phyloP scores from a whole-genome alignment of 2,797 vertebrate genomes.

The Vultur gryphus region DNA sequence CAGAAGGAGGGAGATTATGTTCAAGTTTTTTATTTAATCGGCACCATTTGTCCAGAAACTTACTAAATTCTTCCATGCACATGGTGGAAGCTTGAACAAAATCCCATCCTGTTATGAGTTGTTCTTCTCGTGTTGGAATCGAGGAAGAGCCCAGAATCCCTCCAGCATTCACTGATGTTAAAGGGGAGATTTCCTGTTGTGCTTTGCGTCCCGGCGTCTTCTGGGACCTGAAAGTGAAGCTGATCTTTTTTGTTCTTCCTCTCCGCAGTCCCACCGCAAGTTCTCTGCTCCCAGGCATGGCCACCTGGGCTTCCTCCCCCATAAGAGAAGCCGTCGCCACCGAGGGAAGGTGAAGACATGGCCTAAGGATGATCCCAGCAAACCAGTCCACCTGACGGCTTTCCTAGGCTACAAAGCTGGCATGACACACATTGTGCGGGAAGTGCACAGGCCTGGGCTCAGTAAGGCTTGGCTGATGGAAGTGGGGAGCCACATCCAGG shows the following conservation, averaged over 20 bases:
- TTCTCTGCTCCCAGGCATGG: slow-evolving; percentile 93
- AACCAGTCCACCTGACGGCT: slow-evolving; percentile 88
- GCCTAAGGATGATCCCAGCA: slow-evolving; percentile 88
- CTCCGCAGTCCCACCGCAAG: slow-evolving; percentile 88
- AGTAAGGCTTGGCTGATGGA: slow-evolving; percentile 76
- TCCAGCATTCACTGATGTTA: neutral
- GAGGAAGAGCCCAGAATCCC: neutral
- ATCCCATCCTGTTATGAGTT: accelerated
- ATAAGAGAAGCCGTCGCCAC: slow-evolving; percentile 84
- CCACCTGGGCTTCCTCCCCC: slow-evolving; percentile 90
- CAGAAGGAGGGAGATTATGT: neutral
- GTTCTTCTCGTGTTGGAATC: neutral
- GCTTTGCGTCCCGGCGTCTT: neutral
- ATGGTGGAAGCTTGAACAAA: neutral
- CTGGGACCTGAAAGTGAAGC: neutral
- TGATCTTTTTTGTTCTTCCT: neutral
- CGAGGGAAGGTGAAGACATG: slow-evolving; percentile 87
- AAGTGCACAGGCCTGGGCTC: slow-evolving; percentile 83
- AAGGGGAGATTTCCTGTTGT: neutral
- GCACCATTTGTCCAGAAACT: neutral
- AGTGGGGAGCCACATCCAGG: neutral
- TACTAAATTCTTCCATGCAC: neutral
- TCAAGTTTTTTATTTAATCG: neutral
- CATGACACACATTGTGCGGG: slow-evolving; percentile 92
- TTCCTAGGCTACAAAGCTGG: slow-evolving; percentile 96